These are phyloP conservation scores for Whitmania pigra DNA, from an alignment of 1,140 invertebrate species.

Conservation along the genomic window DNA sequence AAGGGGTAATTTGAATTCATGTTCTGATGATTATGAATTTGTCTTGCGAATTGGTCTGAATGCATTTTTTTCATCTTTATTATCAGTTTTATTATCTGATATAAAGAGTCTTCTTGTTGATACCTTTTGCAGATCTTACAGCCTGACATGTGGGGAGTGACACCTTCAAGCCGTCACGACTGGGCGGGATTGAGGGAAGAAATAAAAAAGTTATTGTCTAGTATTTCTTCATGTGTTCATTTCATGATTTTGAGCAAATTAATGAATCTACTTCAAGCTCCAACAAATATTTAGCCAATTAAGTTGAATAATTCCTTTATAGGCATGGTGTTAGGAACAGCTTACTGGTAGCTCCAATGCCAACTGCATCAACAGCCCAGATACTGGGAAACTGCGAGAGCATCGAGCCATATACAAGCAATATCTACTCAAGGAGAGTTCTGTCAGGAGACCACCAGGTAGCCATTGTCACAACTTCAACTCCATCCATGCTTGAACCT, in stretches of 20 bases:
- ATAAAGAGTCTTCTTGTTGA: slow-evolving; percentile 4
- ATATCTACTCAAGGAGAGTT: slow-evolving; percentile 86
- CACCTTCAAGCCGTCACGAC: slow-evolving; percentile 74
- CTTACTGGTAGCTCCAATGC: slow-evolving; percentile 90
- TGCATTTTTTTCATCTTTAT: too few species aligned
- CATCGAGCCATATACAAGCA: slow-evolving; percentile 94
- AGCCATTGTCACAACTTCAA: background rate
- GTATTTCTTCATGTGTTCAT: too few species aligned
- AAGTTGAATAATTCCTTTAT: slow-evolving; percentile 4
- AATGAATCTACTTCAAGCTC: too few species aligned
- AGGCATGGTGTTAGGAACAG: slow-evolving; percentile 82
- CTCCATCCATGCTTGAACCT: slow-evolving; percentile 11
- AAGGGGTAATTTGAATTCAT: slow-evolving; percentile 54
- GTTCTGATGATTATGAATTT: slow-evolving; percentile 7
- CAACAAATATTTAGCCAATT: too few species aligned
- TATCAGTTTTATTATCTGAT: slow-evolving; percentile 25
- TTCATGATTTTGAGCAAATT: too few species aligned
- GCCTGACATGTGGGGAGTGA: slow-evolving; percentile 93
- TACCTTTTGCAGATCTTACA: slow-evolving; percentile 60
- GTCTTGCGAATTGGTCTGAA: background rate
- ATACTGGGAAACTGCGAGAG: slow-evolving; percentile 98
- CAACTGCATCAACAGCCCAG: slow-evolving; percentile 95
- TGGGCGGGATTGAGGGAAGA: slow-evolving; percentile 72
- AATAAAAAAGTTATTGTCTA: slow-evolving; percentile 55
- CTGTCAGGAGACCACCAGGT: slow-evolving; percentile 74